Base-by-base conservation (phyloP, 2,797 vertebrate genomes). In the Phrynocephalus guinanensis region DNA sequence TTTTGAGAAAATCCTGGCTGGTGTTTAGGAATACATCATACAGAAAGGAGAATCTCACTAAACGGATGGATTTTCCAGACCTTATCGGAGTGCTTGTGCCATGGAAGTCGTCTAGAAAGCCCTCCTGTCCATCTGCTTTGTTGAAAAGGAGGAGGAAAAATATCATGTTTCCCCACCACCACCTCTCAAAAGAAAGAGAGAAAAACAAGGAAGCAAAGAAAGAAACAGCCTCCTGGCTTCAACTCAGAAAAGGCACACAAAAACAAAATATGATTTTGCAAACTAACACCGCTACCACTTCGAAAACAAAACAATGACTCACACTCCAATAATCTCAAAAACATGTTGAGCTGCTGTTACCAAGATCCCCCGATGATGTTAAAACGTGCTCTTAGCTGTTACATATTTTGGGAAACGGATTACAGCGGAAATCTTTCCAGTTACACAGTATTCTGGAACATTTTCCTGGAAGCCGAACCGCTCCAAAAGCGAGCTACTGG, bases 381-480 rank as follows among this genome's bases (percentile, higher is more conserved):
- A 24, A 87, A 68, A 28, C 60, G 84, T 78, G 73, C 44, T 26
- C 3, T 30, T 83, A 86, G 20, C n/a, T 13, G 8, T n/a, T 44
- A 44, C 38, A 44, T 67, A 63, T 8, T 30, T 33, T 70, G 63
- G 0, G 30, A 63, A 52, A 88, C 79, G 71, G 30, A 48, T 30
- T 3, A 0, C 80, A 22, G 22, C 52, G 44, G 38, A 78, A 91
- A 1, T 86, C 66, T 38, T 86, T 76, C 52, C 76, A 79, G 38
- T 66, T 0, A 44, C 38, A 44, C 38, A 44, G 38, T 44, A 0
- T 38, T 89, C 75, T 79, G 75, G 30, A 0, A 0, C 1, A 3
- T 75, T 79, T 78, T 66, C 86, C 88, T 85, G 82, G 72, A 89
- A 91, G 81, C 88, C 48, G 75, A 52, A 68, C 6, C 1, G 38